Conservation (phyloP, 2,888 invertebrate species). For the Strigamia maritima region DNA sequence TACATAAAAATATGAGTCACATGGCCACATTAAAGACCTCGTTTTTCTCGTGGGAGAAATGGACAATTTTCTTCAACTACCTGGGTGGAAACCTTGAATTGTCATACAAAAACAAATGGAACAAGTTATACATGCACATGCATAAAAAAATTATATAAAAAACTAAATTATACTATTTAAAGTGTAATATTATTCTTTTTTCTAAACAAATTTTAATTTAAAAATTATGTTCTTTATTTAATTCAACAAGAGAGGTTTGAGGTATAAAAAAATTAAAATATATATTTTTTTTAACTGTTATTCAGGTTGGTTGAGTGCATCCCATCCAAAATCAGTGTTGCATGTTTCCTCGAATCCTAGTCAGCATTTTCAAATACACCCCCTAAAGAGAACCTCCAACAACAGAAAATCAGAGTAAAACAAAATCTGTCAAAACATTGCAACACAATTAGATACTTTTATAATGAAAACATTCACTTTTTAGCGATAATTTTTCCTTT, state of each 20-base stretch:
- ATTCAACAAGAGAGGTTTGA: neutral
- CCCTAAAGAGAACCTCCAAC: neutral
- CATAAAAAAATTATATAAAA: neutral
- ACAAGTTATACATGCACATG: neutral
- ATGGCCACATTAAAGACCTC: neutral
- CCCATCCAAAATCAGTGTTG: slow-evolving; percentile 24
- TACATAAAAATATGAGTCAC: neutral
- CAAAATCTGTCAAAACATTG: neutral
- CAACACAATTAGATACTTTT: neutral
- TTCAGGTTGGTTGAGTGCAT: slow-evolving; percentile 20
- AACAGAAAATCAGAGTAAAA: neutral
- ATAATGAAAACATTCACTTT: neutral
- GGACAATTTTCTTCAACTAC: neutral
- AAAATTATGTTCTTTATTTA: no score
- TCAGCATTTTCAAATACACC: slow-evolving; percentile 13
- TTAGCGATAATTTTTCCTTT: neutral
- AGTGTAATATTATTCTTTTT: neutral
- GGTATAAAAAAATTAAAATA: neutral
- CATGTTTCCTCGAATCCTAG: slow-evolving; percentile 7
- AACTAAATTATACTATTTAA: neutral
- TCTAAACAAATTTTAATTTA: no score
- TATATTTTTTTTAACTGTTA: slow-evolving; percentile 22
- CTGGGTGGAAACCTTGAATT: slow-evolving; percentile 17
- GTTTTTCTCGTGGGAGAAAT: slow-evolving; percentile 1
- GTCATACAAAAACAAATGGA: slow-evolving; percentile 3